These are phyloP conservation scores for Gracilinanus agilis DNA, from an alignment of 2,113 vertebrate species.

Conservation along the genomic window DNA sequence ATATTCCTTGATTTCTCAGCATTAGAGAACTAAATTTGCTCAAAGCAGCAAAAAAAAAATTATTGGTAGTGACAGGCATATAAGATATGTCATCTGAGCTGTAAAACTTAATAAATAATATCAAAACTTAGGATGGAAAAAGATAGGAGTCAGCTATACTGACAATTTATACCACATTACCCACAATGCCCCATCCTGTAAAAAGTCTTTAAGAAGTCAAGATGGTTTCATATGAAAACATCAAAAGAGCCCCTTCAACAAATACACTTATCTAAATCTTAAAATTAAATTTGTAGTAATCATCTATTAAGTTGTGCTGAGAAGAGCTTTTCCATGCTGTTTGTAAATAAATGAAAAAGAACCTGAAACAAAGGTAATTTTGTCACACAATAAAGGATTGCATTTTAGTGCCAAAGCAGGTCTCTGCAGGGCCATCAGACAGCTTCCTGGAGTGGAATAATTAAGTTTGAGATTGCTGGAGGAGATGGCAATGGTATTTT, in stretches of 20 bases:
- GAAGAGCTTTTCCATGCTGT: conserved; percentile 57
- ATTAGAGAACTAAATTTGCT: conserved; percentile 67
- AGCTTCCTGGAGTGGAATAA: conserved; percentile 78
- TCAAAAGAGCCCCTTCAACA: conserved; percentile 43
- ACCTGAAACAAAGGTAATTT: conserved; percentile 69
- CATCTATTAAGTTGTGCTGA: conserved; percentile 57
- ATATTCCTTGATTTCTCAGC: conserved; percentile 55
- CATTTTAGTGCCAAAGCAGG: conserved; percentile 65
- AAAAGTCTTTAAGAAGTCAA: conserved; percentile 62
- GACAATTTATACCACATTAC: conserved; percentile 74
- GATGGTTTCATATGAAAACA: conserved; percentile 52
- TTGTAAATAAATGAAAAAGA: conserved; percentile 65
- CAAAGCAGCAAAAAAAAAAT: conserved; percentile 65
- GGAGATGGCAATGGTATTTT: conserved; percentile 75
- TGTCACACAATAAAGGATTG: conserved; percentile 66
- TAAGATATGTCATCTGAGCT: conserved; percentile 64
- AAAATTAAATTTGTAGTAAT: conserved; percentile 60
- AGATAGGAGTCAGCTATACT: conserved; percentile 66
- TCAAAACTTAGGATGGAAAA: conserved; percentile 65
- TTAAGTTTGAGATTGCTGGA: conserved; percentile 78
- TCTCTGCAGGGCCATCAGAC: conserved; percentile 70
- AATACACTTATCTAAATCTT: conserved; percentile 44
- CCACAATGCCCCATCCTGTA: conserved; percentile 60
- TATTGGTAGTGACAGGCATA: conserved; percentile 57
- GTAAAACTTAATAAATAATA: conserved; percentile 76